These are phyloP conservation scores for Nesoenas mayeri DNA, from an alignment of 2,113 vertebrate species.

Conservation along the genomic window DNA sequence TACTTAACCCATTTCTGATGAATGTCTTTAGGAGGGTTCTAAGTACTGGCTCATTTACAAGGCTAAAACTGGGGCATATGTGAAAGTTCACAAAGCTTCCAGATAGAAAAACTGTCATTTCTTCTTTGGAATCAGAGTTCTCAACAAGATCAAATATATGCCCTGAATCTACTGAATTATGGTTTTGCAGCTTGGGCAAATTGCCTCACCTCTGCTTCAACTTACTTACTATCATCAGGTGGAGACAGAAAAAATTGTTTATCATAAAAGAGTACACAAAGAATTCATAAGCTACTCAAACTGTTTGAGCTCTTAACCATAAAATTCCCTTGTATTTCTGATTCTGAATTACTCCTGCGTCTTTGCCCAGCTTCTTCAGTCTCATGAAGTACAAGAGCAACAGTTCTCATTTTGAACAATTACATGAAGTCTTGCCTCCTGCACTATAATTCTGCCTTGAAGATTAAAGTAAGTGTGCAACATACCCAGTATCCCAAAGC, in stretches of 20 bases:
- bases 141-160: not conserved
- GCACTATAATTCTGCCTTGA: not conserved
- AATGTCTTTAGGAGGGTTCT: constrained; percentile 27
- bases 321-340: not conserved
- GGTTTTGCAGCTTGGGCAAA: not conserved
- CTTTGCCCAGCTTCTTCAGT: not conserved
- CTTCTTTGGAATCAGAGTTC: not conserved
- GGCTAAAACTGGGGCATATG: not conserved
- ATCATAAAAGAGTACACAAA: not conserved
- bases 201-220: not conserved
- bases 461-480: constrained; percentile 55
- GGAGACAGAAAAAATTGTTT: not conserved
- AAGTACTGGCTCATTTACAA: not conserved
- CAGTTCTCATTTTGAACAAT: not conserved
- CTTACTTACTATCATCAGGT: not conserved
- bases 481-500: constrained; percentile 84
- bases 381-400: not conserved
- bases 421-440: not conserved
- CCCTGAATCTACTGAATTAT: not conserved
- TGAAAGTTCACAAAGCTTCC: not conserved
- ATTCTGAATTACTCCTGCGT: not conserved
- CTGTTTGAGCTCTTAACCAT: not conserved
- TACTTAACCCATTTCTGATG: not conserved
- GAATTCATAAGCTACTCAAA: not conserved
- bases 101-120: not conserved